Evolutionary conservation across 2,888 invertebrate species (phyloP).

Genomic region (Acleris sparsana): DNA sequence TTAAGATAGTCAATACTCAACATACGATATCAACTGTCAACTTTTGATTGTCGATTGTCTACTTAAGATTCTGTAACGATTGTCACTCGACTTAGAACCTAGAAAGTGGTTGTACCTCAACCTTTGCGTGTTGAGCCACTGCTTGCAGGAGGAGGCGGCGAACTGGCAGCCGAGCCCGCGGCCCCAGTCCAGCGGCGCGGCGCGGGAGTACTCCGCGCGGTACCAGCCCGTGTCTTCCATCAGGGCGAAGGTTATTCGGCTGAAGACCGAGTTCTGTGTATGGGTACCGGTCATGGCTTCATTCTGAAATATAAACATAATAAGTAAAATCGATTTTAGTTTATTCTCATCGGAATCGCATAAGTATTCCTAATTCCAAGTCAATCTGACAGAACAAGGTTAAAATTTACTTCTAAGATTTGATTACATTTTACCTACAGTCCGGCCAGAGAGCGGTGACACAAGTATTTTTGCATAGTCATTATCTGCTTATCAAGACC

Average conservation of each 20-base stretch:
- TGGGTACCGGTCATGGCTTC: conserved; percentile 99
- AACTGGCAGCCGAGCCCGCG: conserved; percentile 95
- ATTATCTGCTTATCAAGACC: too few relatives aligned
- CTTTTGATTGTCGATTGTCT: not conserved
- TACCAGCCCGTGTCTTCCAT: conserved; percentile 99
- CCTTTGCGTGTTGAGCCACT: conserved; percentile 94
- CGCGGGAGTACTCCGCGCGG: conserved; percentile 93
- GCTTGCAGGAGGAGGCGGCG: conserved; percentile 96
- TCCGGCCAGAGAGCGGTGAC: too few relatives aligned
- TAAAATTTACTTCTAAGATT: too few relatives aligned
- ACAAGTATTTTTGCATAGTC: too few relatives aligned
- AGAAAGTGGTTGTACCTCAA: conserved; percentile 74
- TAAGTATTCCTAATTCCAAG: too few relatives aligned
- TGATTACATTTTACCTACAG: too few relatives aligned
- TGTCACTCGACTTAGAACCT: not conserved
- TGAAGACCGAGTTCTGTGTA: conserved; percentile 98
- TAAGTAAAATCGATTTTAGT: too few relatives aligned
- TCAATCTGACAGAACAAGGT: too few relatives aligned
- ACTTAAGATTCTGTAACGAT: not conserved
- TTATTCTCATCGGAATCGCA: too few relatives aligned
- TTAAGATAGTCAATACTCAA: too few relatives aligned
- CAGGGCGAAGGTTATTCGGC: conserved; percentile 95
- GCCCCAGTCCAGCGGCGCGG: conserved; percentile 96
- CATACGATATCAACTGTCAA: not conserved
- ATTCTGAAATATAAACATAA: conserved; percentile 84